These are phyloP conservation scores for Hozukius guyotensis DNA, from an alignment of 2,797 vertebrate species.

Conservation along the genomic window DNA sequence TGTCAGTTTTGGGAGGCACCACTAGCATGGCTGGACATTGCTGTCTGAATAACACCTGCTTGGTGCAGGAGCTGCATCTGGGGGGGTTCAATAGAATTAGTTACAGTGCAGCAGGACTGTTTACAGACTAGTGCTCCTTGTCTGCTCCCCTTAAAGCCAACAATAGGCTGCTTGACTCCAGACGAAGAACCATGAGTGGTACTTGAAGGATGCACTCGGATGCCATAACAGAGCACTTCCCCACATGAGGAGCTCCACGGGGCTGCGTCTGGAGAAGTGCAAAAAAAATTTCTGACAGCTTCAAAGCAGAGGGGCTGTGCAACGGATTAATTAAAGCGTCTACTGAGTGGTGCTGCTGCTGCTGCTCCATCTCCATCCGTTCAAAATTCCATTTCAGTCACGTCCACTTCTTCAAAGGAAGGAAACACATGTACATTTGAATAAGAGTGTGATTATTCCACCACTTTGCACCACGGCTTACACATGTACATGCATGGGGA, in stretches of 20 bases:
- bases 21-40: too few species aligned
- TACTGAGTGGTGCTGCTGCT: slow-evolving; percentile 6
- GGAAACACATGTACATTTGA: slow-evolving; percentile 59
- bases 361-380: slow-evolving; percentile 21
- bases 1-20: slow-evolving; percentile 15
- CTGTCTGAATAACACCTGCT: slow-evolving; percentile 27
- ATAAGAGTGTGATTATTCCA: slow-evolving; percentile 43
- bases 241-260: slow-evolving; percentile 38
- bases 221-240: slow-evolving; percentile 43
- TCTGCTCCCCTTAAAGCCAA: slow-evolving; percentile 40
- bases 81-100: slow-evolving; percentile 39
- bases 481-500: slow-evolving; percentile 25
- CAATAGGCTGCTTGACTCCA: slow-evolving; percentile 5
- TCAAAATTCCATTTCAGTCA: slow-evolving; percentile 56
- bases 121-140: slow-evolving; percentile 26
- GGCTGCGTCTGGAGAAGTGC: slow-evolving; percentile 41
- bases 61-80: slow-evolving; percentile 28
- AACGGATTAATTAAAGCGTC: slow-evolving; percentile 71
- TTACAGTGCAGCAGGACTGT: slow-evolving; percentile 41
- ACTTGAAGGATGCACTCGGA: slow-evolving; percentile 49
- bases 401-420: slow-evolving; percentile 57
- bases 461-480: slow-evolving; percentile 24
- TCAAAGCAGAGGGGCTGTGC: slow-evolving; percentile 59
- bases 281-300: slow-evolving; percentile 44
- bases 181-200: slow-evolving; percentile 52